Base-by-base conservation (phyloP, 2,888 invertebrate genomes). In the Gari tellinella region DNA sequence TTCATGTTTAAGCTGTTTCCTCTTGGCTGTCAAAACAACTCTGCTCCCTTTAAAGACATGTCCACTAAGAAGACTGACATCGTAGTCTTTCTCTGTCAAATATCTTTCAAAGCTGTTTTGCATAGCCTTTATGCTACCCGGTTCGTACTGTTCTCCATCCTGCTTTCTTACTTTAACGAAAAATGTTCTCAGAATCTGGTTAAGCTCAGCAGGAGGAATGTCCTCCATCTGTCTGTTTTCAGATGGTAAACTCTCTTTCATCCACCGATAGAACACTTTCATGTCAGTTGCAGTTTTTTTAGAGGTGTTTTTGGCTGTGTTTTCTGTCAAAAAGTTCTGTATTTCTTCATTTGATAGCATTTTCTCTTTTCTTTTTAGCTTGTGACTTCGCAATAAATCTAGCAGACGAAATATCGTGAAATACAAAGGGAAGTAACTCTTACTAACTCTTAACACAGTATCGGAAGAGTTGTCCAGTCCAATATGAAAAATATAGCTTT, bases 51-150 rank as follows among this genome's bases (percentile, higher is more conserved):
- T 55, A 23, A 55, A 55, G n/a, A 19, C 55, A 8, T 8, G 38
- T 7, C 37, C 55, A 17, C 21, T 40, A 1, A 55, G 14, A 1
- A 40, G 19, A 23, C 40, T 55, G 17, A 14, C 19, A 8, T 45
- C 43, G 17, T 57, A 43, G 15, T 41, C 45, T 15, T 57, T 57
- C 56, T 43, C 56, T 23, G 8, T n/a, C 10, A 57, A 45, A 26
- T 57, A 57, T 14, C 56, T 21, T n/a, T 57, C 43, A 43, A 57
- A 45, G 17, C 45, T 45, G 56, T 57, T 57, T 43, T 43, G 56
- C 45, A 57, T 57, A 14, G 56, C 25, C 17, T 57, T 57, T 8
- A 57, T 41, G 45, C 56, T 57, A 5, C 25, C 56, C 0, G 56
- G 56, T 25, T 57, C 56, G 17, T 43, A 43, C 45, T 8, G 15